phyloP scores from a whole-genome alignment of 2,113 vertebrate genomes.

The Todiramphus saurophagus region DNA sequence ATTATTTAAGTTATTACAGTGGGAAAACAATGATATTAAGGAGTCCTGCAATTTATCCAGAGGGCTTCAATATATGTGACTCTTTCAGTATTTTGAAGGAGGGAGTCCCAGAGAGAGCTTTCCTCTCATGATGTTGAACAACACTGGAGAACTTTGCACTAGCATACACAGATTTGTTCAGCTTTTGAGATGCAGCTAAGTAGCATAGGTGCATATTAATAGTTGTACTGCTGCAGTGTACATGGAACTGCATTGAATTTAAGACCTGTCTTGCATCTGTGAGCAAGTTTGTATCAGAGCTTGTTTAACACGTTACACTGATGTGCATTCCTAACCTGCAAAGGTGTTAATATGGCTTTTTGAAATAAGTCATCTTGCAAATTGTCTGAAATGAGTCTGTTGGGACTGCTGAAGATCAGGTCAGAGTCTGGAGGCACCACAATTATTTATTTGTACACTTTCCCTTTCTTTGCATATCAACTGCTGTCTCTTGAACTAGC shows the following conservation, averaged over 20 bases:
- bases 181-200: not conserved
- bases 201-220: not conserved
- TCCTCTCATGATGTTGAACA: not conserved
- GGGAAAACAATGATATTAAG: not conserved
- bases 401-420: not conserved
- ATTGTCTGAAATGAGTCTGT: not conserved
- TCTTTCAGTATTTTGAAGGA: accelerated
- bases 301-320: not conserved
- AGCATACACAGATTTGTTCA: not conserved
- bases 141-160: not conserved
- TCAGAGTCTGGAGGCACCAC: not conserved
- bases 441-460: not conserved
- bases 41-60: not conserved
- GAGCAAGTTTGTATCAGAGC: not conserved
- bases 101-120: not conserved
- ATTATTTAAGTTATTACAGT: not conserved
- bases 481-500: not conserved
- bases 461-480: not conserved
- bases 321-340: not conserved
- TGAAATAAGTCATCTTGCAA: not conserved
- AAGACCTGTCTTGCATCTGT: not conserved
- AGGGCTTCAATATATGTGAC: not conserved
- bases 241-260: not conserved
- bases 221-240: not conserved
- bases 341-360: not conserved